Base-by-base conservation (phyloP, 1,140 invertebrate species). In the Drosophila sucinea region DNA sequence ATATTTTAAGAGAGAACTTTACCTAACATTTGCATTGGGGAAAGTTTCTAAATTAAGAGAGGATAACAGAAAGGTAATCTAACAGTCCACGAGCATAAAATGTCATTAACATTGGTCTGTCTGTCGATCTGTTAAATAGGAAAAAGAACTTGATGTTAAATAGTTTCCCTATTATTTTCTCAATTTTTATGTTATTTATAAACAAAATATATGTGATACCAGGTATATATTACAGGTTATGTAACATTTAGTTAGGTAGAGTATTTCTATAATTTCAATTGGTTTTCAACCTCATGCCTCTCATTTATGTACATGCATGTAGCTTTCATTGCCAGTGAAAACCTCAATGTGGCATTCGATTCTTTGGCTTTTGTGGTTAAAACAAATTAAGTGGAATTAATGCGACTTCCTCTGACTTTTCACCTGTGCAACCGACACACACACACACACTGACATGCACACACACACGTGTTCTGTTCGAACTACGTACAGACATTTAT, bases 371-470 rank as follows among this genome's bases (percentile, higher is more conserved):
- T 73, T 86, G 82, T 73, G 82, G 82, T 86, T 79, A 81, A 85
- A 81, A 73, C 82, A 86, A 86, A 86, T 86, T 86, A 86, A 86
- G 82, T 81, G 82, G 82, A 86, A 86, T 86, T 86, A 86, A 86
- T 86, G 76, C 70, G 77, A 55, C 63, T 76, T 65, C 68, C 74
- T 74, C 78, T 86, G 82, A 73, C 82, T 86, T 86, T 86, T 85
- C 81, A 85, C 77, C 81, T 85, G 77, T 85, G 77, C 82, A 86
- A 75, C 77, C 61, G 47, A 44, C 61, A 76, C 23, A 44, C 38
- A 38, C 29, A 17, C 41, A 33, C 11, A 11, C 60, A 51, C 35
- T 17, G 25, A 54, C 40, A 70, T 7, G 8, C 25, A 33, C 35
- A 62, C 25, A 25, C 3, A 51, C 27, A 23, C 35, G 17, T n/a